A percentile compares a stretch with the other conserved stretches of the same genome.
Conservation (phyloP, 2,888 invertebrate genomes). For the Sthenelais limicola region DNA sequence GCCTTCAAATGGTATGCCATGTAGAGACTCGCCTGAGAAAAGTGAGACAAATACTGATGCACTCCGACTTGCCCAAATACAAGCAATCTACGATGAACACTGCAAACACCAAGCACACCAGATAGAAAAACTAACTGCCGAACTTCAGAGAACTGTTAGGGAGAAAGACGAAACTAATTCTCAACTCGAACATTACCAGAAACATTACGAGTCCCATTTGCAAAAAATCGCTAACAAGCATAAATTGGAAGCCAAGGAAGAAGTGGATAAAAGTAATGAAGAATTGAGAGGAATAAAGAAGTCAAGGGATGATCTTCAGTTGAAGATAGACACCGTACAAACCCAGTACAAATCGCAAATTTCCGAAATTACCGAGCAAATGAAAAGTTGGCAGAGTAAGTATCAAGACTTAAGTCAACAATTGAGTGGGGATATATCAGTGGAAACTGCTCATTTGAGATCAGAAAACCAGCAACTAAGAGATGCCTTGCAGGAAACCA, state of each 20-base stretch:
- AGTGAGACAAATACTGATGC: too few species aligned
- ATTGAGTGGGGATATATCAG: slow-evolving; percentile 2
- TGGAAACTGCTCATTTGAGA: not conserved
- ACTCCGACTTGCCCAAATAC: slow-evolving; percentile 13
- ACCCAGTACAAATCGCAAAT: not conserved
- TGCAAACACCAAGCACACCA: slow-evolving; percentile 32
- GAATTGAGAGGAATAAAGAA: slow-evolving; percentile 54
- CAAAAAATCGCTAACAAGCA: slow-evolving; percentile 17
- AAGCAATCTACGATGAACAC: slow-evolving; percentile 18
- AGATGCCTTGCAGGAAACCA: not conserved
- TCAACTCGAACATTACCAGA: slow-evolving; percentile 15
- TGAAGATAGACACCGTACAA: slow-evolving; percentile 4
- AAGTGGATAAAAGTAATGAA: slow-evolving; percentile 53
- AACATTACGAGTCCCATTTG: slow-evolving; percentile 20
- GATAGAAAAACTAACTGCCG: slow-evolving; percentile 29
- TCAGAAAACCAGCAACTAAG: not conserved
- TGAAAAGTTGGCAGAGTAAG: slow-evolving; percentile 12
- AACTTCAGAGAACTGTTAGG: not conserved
- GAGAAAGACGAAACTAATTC: not conserved
- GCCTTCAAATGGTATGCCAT: too few species aligned
- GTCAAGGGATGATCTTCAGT: slow-evolving; percentile 39
- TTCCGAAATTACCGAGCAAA: slow-evolving; percentile 3
- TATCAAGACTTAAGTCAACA: slow-evolving; percentile 16
- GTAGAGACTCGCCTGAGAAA: not conserved
- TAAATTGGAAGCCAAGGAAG: slow-evolving; percentile 51